Evolutionary conservation across 1,140 invertebrate genomes (phyloP).

Genomic region (Dryas iulia): DNA sequence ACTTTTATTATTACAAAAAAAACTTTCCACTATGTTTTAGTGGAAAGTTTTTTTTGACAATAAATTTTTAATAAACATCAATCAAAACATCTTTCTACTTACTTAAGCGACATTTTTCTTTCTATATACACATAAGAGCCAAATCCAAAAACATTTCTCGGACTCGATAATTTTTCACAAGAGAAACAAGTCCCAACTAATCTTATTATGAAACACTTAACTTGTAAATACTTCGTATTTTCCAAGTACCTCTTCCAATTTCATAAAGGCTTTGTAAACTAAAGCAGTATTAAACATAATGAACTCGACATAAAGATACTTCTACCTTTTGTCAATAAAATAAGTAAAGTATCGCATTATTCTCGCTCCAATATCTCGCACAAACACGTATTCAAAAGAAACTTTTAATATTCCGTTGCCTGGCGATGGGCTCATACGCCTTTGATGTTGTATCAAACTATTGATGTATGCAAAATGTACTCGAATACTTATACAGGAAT

Average conservation of each 20-base stretch:
- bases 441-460: slow-evolving; percentile 15
- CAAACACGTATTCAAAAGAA: slow-evolving; percentile 13
- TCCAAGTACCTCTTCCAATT: background rate
- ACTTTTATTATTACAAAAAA: too few relatives aligned
- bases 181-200: background rate
- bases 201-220: background rate
- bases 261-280: slow-evolving; percentile 7
- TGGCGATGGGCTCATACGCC: slow-evolving; percentile 4
- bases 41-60: too few relatives aligned
- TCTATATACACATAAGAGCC: background rate
- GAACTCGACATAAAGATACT: slow-evolving; percentile 3
- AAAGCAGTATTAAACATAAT: background rate
- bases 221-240: background rate
- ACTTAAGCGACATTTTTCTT: background rate
- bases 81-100: background rate
- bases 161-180: background rate
- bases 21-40: too few relatives aligned
- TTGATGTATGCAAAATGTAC: slow-evolving; percentile 4
- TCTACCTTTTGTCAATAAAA: slow-evolving; percentile 8
- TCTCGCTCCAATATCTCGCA: background rate
- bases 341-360: slow-evolving; percentile 10
- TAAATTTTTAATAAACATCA: background rate
- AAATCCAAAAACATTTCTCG: background rate
- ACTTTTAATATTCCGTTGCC: slow-evolving; percentile 19
- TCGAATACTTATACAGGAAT: background rate